Conservation (phyloP, 1,140 invertebrate species). For the Nasonia longicornis region DNA sequence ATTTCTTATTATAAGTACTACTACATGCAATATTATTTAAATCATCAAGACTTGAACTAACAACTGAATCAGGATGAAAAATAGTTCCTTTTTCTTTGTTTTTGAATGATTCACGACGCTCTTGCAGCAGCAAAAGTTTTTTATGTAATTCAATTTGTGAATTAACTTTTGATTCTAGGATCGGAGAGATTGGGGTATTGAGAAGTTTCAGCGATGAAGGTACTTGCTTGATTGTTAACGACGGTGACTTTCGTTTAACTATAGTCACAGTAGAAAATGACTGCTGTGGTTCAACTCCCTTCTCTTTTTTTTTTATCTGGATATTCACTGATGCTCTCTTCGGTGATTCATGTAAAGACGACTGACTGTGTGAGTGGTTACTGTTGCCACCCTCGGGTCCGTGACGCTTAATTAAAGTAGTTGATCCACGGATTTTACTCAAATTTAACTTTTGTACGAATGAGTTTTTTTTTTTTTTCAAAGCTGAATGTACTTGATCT, state of each 20-base stretch:
- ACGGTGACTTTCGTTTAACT: conserved; percentile 59
- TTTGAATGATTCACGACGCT: neutral
- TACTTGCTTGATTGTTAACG: conserved; percentile 56
- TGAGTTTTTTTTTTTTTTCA: neutral
- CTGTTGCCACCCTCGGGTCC: neutral
- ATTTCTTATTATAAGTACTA: neutral
- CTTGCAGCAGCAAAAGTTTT: neutral
- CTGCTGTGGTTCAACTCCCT: conserved; percentile 50
- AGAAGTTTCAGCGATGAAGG: neutral
- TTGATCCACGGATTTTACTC: neutral
- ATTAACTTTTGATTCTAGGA: neutral
- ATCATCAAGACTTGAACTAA: neutral
- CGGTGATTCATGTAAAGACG: neutral
- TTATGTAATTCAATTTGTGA: neutral
- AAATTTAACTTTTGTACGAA: neutral
- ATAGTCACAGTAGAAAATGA: conserved; percentile 59
- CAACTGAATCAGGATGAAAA: neutral
- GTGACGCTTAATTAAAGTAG: neutral
- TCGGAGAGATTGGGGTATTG: neutral
- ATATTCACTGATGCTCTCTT: neutral
- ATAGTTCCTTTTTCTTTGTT: neutral
- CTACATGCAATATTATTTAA: neutral
- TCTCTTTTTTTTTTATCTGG: conserved; percentile 1
- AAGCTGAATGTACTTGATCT: neutral
- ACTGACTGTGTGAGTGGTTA: neutral